phyloP scores from a whole-genome alignment of 2,797 vertebrate genomes.

The Pangasius krempfi region DNA sequence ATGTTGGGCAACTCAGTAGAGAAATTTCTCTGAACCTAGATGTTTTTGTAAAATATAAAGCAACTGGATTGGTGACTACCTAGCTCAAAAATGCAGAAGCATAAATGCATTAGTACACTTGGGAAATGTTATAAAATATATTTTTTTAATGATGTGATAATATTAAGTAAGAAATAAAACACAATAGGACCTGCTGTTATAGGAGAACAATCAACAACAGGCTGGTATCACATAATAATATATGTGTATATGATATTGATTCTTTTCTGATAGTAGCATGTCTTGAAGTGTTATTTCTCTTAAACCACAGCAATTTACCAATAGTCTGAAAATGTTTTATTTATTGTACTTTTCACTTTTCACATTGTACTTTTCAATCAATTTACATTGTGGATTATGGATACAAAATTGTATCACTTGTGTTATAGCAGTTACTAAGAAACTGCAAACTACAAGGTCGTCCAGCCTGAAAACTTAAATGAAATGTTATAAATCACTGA shows the following conservation, averaged over 20 bases:
- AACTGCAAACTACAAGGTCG: not conserved
- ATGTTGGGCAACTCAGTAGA: not conserved
- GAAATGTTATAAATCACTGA: not conserved
- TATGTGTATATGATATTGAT: not conserved
- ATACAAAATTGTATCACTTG: not conserved
- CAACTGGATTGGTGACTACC: not conserved
- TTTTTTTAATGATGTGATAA: not conserved
- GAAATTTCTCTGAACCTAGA: not conserved
- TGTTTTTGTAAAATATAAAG: not conserved
- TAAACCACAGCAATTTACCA: not conserved
- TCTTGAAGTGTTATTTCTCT: not conserved
- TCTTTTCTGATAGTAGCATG: not conserved
- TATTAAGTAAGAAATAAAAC: not conserved
- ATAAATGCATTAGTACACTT: not conserved
- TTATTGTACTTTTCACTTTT: not conserved
- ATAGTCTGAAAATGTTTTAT: not conserved
- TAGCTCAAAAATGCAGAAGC: not conserved
- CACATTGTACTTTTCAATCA: not conserved
- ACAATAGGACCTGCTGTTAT: not conserved
- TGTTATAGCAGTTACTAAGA: not conserved
- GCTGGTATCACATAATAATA: not conserved
- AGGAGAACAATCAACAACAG: not conserved
- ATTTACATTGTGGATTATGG: not conserved
- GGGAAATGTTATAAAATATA: not conserved
- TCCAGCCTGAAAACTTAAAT: not conserved